Conservation (phyloP, 2,888 invertebrate genomes). For the Junonia oenone region DNA sequence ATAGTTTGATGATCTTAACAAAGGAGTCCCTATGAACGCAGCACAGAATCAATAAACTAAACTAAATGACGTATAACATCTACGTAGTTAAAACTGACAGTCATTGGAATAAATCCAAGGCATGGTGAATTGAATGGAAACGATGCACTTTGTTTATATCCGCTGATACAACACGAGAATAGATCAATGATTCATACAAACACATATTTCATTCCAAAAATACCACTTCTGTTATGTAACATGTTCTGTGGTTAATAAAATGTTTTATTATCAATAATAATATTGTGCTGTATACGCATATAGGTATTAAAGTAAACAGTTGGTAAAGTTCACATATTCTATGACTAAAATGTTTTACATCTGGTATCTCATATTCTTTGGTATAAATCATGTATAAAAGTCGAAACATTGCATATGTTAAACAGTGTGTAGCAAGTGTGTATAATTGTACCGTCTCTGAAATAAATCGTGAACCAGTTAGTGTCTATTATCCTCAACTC, state of each 20-base stretch:
- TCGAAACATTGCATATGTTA: too few species aligned
- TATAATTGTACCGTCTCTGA: too few species aligned
- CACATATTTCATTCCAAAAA: neutral
- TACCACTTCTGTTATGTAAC: neutral
- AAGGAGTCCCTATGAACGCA: neutral
- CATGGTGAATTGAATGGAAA: slow-evolving; percentile 16
- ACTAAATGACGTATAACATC: neutral
- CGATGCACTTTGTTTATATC: slow-evolving; percentile 16
- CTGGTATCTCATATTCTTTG: too few species aligned
- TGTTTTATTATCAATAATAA: neutral
- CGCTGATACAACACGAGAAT: slow-evolving; percentile 8
- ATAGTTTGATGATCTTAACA: too few species aligned
- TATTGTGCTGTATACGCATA: too few species aligned
- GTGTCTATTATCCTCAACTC: too few species aligned
- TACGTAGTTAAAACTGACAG: neutral
- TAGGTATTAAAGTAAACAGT: too few species aligned
- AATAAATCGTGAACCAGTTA: too few species aligned
- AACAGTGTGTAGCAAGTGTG: too few species aligned
- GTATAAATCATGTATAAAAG: too few species aligned
- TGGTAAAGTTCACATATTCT: too few species aligned
- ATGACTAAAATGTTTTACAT: too few species aligned
- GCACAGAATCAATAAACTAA: neutral
- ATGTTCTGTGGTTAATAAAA: neutral
- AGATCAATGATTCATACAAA: slow-evolving; percentile 6
- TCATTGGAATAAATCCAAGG: slow-evolving; percentile 22